Base-by-base conservation (phyloP, 2,888 invertebrate genomes). In the Cyclophora punctaria region DNA sequence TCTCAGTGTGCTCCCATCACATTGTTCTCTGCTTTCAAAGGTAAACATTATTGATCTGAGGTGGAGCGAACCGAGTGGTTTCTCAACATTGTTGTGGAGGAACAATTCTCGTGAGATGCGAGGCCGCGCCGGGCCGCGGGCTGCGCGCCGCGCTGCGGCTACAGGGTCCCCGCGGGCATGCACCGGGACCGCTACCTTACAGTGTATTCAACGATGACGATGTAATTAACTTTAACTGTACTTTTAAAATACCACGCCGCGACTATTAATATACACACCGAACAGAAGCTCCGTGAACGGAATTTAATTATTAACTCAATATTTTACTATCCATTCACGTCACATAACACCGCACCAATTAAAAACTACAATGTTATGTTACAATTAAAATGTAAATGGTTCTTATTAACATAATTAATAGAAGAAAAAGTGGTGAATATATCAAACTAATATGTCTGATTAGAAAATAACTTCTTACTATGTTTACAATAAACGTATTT, bases 1-100 rank as follows among this genome's bases (percentile, higher is more conserved):
- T 82, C 83, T 75, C 76, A 69, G 64, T 62, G 60, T 67, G 67
- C 73, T 80, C 80, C 69, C 82, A 78, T 73, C 68, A 72, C 71
- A 87, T 87, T 87, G 87, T 88, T 83, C 72, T 72, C 63, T 66
- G 74, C 83, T 83, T 85, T 84, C 86, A 75, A 80, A 66, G 59
- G 71, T 53, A 6, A 49, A 53, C 53, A 73, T 70, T 78, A 74
- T 73, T 75, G 72, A 80, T 78, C 73, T 72, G 50, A 52, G 69
- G 75, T 68, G 34, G 20, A 34, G 5, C 44, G 34, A 66, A 65
- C 63, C 62, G 63, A 65, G 60, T 66, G 65, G 65, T 59, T 84
- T 87, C 85, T 76, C 86, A 85, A 87, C 81, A 83, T 37, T 86
- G 85, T 80, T 76, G 65, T 67, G 57, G 45, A 56, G 50, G 56